A percentile compares a stretch with the other conserved stretches of the same genome.
Evolutionary conservation across 2,797 vertebrate genomes (phyloP).

Genomic region (Apogon hyalosoma): DNA sequence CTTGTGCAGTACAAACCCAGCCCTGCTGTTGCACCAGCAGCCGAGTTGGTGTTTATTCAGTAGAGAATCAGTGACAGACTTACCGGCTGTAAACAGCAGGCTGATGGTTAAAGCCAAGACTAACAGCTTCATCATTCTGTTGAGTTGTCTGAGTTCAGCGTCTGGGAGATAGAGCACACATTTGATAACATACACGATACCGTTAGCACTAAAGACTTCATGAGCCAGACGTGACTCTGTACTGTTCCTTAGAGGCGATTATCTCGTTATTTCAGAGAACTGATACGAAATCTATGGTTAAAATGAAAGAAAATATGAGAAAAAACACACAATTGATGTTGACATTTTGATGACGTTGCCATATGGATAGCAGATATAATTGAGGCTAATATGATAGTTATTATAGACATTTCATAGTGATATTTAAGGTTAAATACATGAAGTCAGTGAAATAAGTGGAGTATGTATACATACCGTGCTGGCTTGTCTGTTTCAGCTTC

Average conservation of each 20-base stretch:
- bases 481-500: conserved; percentile 22
- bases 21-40: conserved; percentile 31
- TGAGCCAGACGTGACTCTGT: not conserved
- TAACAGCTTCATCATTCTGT: conserved; percentile 78
- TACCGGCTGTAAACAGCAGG: conserved; percentile 78
- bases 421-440: conserved; percentile 4
- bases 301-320: not conserved
- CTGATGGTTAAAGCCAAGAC: conserved; percentile 61
- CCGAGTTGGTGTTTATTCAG: conserved; percentile 61
- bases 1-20: not conserved
- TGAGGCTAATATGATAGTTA: not conserved
- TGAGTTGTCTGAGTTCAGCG: conserved; percentile 22
- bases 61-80: conserved; percentile 78
- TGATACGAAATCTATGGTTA: not conserved
- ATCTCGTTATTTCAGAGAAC: not conserved
- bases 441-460: not conserved
- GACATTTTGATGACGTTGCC: not conserved
- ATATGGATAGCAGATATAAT: conserved; percentile 5
- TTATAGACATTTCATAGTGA: not conserved
- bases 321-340: not conserved
- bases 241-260: not conserved
- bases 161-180: conserved; percentile 42
- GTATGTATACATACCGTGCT: conserved; percentile 63
- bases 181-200: conserved; percentile 8
- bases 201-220: not conserved